phyloP scores from a whole-genome alignment of 2,797 vertebrate genomes.

The Paramormyrops hopkinsi region DNA sequence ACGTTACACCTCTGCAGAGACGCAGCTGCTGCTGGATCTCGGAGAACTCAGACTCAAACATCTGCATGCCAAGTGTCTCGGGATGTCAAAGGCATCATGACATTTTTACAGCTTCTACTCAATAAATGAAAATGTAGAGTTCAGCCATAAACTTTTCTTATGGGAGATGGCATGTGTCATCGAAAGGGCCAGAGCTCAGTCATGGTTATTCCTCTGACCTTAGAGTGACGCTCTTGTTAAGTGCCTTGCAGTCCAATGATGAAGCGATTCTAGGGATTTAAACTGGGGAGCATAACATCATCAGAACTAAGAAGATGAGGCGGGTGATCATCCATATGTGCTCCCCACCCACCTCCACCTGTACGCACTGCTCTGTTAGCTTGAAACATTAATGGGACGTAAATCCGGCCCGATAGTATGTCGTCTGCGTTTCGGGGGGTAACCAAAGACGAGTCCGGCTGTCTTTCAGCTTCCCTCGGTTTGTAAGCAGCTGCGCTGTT shows the following conservation, averaged over 20 bases:
- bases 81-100: neutral
- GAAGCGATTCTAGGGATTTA: neutral
- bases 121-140: neutral
- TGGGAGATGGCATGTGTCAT: neutral
- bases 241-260: neutral
- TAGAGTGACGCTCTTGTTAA: neutral
- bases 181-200: neutral
- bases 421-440: neutral
- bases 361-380: neutral
- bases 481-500: neutral
- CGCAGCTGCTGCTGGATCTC: neutral
- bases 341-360: neutral
- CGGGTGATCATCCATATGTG: too few relatives aligned
- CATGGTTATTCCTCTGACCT: neutral
- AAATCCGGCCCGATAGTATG: neutral
- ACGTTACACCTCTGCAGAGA: neutral
- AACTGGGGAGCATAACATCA: neutral
- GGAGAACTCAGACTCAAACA: neutral
- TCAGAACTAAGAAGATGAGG: neutral
- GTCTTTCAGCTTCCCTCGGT: neutral
- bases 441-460: neutral
- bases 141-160: neutral
- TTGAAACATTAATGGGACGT: constrained; percentile 3
- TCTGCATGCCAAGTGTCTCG: neutral
- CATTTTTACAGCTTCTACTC: neutral